phyloP scores from a whole-genome alignment of 2,888 invertebrate species.

The Venusia cambrica region DNA sequence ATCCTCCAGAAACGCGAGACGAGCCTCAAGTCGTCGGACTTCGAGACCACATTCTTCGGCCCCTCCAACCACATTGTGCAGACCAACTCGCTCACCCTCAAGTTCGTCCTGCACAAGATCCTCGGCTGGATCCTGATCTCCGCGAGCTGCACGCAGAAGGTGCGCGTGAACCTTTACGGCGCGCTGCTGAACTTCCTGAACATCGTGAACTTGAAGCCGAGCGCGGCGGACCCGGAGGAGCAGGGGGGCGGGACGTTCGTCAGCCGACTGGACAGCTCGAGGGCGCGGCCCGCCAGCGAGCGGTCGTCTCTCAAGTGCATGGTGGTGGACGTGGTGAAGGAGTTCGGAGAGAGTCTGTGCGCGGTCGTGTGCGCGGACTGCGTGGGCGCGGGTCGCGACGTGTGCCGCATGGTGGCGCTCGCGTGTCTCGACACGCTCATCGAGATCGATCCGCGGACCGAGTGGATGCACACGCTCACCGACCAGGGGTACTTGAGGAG shows the following conservation, averaged over 20 bases:
- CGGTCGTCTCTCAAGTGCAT: conserved; percentile 64
- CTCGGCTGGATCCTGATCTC: conserved; percentile 92
- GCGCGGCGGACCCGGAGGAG: conserved; percentile 57
- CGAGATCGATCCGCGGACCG: conserved; percentile 85
- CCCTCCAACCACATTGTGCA: conserved; percentile 74
- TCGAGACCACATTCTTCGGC: conserved; percentile 69
- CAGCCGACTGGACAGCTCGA: conserved; percentile 84
- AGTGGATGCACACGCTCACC: conserved; percentile 68
- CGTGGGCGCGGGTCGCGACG: conserved; percentile 90
- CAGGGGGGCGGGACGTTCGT: conserved; percentile 79
- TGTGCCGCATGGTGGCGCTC: conserved; percentile 93
- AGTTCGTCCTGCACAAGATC: conserved; percentile 87
- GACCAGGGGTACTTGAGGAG: conserved; percentile 88
- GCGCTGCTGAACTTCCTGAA: conserved; percentile 90
- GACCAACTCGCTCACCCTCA: conserved; percentile 84
- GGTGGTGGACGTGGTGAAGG: conserved; percentile 78
- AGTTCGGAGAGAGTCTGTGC: conserved; percentile 90
- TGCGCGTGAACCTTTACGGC: conserved; percentile 92
- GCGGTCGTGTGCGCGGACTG: conserved; percentile 92
- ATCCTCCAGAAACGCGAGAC: conserved; percentile 74
- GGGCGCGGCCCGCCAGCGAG: conserved; percentile 47
- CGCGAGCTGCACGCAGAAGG: conserved; percentile 90
- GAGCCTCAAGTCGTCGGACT: conserved; percentile 57
- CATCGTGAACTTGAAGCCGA: conserved; percentile 83
- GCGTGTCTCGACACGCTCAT: conserved; percentile 90